Conservation (phyloP, 2,113 vertebrate genomes). For the Microtus oregoni region DNA sequence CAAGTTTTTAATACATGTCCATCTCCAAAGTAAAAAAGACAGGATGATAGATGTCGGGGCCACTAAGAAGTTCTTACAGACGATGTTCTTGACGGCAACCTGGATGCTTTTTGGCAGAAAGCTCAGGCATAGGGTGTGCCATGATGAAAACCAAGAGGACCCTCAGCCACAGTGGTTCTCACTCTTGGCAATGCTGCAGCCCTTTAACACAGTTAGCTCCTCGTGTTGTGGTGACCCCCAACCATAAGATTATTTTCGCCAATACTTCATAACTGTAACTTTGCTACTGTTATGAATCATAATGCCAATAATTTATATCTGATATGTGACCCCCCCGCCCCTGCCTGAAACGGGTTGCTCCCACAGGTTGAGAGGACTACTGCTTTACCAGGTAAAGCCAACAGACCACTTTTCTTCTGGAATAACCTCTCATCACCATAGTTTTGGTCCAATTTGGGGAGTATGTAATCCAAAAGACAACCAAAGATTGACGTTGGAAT, state of each 20-base stretch:
- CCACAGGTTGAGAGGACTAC: background rate
- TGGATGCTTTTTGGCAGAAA: background rate
- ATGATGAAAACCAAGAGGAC: background rate
- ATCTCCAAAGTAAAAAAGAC: background rate
- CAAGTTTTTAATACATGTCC: background rate
- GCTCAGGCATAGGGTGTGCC: background rate
- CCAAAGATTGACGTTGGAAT: background rate
- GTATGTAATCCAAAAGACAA: background rate
- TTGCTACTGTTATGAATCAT: background rate
- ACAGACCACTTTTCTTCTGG: background rate
- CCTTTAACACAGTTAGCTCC: background rate
- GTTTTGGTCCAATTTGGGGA: slow-evolving; percentile 31
- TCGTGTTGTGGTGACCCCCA: background rate
- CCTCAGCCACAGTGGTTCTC: background rate
- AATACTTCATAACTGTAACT: background rate
- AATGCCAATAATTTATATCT: background rate
- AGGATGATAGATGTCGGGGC: background rate
- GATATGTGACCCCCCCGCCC: background rate
- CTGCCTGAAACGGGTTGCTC: background rate
- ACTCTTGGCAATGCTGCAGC: background rate
- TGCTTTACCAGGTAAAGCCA: background rate
- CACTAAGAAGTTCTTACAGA: background rate
- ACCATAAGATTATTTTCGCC: background rate
- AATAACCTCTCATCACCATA: background rate
- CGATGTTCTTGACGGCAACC: background rate